These are phyloP conservation scores for Ammodytes marinus DNA, from an alignment of 2,113 vertebrate genomes.

Conservation along the genomic window DNA sequence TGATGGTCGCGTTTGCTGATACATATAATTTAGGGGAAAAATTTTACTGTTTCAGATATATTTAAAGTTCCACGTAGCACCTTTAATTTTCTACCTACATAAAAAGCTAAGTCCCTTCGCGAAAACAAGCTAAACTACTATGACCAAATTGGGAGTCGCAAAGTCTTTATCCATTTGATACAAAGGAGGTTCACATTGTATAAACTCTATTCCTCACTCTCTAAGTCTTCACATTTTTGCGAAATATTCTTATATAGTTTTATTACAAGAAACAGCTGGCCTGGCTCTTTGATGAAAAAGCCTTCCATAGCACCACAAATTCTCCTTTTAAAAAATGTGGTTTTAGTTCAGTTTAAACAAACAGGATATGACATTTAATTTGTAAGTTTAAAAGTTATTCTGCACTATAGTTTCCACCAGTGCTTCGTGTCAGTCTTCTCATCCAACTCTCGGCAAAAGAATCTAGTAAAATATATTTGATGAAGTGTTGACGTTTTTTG, in stretches of 20 bases:
- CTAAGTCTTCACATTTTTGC: background rate
- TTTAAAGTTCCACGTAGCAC: too few species aligned
- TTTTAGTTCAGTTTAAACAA: background rate
- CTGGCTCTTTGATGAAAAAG: background rate
- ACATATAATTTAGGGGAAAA: too few species aligned
- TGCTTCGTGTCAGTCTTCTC: background rate
- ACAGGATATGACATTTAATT: background rate
- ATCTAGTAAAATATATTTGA: too few species aligned
- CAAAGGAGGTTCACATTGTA: too few species aligned
- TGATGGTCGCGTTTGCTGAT: too few species aligned
- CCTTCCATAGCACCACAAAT: background rate
- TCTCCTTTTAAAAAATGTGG: background rate
- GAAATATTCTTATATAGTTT: background rate
- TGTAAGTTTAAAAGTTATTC: too few species aligned
- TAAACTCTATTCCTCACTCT: background rate
- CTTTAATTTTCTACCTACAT: background rate
- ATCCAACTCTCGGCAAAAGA: background rate
- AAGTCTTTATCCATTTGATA: background rate
- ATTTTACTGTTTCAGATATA: too few species aligned
- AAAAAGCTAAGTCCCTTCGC: background rate
- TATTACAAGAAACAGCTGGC: background rate
- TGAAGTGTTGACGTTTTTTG: background rate
- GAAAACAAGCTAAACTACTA: background rate
- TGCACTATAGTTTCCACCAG: too few species aligned
- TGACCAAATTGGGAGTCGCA: background rate